Evolutionary conservation across 2,797 vertebrate genomes (phyloP).

Genomic region (Threskiornis aethiopicus): DNA sequence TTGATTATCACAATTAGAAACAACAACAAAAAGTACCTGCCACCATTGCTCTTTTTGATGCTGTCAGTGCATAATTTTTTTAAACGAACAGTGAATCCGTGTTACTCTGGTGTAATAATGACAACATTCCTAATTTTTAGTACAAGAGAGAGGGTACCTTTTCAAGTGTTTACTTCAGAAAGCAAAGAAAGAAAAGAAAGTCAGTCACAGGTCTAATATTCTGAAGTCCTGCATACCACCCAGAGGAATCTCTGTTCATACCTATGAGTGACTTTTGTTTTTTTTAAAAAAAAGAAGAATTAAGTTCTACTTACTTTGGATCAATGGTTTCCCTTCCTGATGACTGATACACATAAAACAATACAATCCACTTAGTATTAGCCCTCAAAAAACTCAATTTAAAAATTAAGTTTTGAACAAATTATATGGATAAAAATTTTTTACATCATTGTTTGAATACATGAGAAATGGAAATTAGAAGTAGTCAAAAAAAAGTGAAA

Average conservation of each 20-base stretch:
- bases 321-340: neutral
- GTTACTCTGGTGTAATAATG: neutral
- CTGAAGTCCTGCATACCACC: neutral
- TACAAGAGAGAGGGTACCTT: neutral
- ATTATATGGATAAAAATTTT: neutral
- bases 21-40: neutral
- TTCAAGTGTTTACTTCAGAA: neutral
- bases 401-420: neutral
- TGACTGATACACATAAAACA: neutral
- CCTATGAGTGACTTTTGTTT: neutral
- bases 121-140: neutral
- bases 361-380: neutral
- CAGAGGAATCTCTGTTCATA: neutral
- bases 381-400: neutral
- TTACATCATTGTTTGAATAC: neutral
- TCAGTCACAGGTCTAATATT: neutral
- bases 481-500: conserved; percentile 22
- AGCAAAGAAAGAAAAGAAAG: neutral
- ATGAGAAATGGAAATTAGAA: neutral
- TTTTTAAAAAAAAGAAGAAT: neutral
- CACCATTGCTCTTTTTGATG: neutral
- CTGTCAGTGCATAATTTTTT: neutral
- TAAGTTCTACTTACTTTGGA: neutral
- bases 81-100: neutral
- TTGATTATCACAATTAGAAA: neutral